Evolutionary conservation across 2,113 vertebrate genomes (phyloP).

Genomic region (Shinisaurus crocodilurus): DNA sequence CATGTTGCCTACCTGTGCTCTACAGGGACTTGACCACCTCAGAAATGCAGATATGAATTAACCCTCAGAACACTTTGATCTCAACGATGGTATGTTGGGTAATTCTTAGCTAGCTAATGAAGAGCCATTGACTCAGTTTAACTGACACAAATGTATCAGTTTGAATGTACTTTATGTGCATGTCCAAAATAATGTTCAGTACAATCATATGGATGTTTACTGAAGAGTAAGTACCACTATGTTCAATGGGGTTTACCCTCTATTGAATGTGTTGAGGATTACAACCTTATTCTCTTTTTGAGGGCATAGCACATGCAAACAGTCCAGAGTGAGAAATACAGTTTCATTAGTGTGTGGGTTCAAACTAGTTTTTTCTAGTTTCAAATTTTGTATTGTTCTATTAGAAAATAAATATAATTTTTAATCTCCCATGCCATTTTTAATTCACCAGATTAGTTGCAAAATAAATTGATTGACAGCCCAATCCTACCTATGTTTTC

Average conservation of each 20-base stretch:
- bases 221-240: background rate
- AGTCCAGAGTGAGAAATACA: background rate
- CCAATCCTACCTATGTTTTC: background rate
- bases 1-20: background rate
- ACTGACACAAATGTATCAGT: background rate
- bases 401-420: background rate
- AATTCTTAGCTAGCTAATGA: background rate
- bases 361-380: background rate
- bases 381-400: background rate
- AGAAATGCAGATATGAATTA: background rate
- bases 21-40: background rate
- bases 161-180: background rate
- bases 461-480: background rate
- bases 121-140: background rate
- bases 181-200: background rate
- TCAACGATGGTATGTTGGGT: background rate
- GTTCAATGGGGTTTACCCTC: too few relatives aligned
- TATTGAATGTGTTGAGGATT: background rate
- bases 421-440: background rate
- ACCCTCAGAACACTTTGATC: background rate
- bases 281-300: background rate
- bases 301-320: background rate
- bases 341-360: background rate
- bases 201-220: background rate
- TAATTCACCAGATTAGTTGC: background rate